Base-by-base conservation (phyloP, 2,888 invertebrate species). In the Onchidella celtica region DNA sequence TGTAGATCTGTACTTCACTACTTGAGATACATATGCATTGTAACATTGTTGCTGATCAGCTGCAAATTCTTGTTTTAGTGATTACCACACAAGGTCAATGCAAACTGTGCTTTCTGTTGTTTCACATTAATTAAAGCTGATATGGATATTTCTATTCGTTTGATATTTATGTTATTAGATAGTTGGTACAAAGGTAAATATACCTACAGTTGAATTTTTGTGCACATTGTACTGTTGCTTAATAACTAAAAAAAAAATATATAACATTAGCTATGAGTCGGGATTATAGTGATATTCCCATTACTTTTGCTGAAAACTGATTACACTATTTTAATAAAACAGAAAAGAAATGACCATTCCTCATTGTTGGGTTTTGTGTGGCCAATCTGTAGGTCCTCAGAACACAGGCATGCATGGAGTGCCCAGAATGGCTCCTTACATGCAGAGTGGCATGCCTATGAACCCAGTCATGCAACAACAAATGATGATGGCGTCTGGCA, bases 401-500 rank as follows among this genome's bases (percentile, higher is more conserved):
- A 75, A 27, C 29, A 24, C 78, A n/a, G 36, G 57, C n/a, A 69
- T 78, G 66, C 36, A 66, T 36, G 47, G 47, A 63, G 14, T 79
- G 29, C 79, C 63, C 27, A 72, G 79, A 21, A 73, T 70, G 65
- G 14, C n/a, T 1, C 17, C 74, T 17, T 80, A 74, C 32, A 59
- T 73, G 27, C 65, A 34, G 55, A 40, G 32, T 34, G 65, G 73
- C 14, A 73, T 79, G 80, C 80, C 55, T 11, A 72, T 74, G 29
- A 80, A 66, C 36, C 73, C 73, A 57, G 74, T 80, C 74, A 66
- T 80, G 68, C 80, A 81, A 59, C 74, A 74, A 47, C 68, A 65
- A 36, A 70, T 79, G 79, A 61, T 79, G 79, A 66, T 83, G 63
- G 81, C 74, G 27, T 83, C 82, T 9, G 74, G 76, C 32, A 86